phyloP scores from a whole-genome alignment of 2,113 vertebrate species.

The Felis chaus region DNA sequence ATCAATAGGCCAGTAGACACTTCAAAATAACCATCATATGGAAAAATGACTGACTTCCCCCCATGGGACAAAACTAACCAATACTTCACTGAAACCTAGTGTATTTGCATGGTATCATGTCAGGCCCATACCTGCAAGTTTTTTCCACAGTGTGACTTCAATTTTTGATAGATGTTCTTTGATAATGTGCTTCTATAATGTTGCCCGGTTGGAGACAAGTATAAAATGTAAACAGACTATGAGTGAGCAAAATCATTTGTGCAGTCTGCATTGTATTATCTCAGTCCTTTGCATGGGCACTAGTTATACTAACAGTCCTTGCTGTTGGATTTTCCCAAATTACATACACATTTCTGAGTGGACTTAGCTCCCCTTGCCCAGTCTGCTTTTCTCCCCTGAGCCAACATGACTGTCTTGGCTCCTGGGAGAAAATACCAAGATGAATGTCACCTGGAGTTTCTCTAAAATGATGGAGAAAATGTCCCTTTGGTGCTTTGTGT shows the following conservation, averaged over 20 bases:
- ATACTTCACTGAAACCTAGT: not conserved
- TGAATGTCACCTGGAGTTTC: not conserved
- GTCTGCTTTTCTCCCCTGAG: not conserved
- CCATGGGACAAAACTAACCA: not conserved
- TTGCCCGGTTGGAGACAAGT: not conserved
- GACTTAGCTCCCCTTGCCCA: not conserved
- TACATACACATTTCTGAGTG: not conserved
- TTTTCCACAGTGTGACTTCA: not conserved
- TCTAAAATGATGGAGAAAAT: not conserved
- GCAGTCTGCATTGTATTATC: not conserved
- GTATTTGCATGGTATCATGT: not conserved
- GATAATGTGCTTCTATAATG: not conserved
- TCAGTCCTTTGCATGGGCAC: not conserved
- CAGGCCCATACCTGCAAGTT: not conserved
- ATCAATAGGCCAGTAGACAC: not conserved
- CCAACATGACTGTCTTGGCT: not conserved
- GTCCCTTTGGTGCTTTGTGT: not conserved
- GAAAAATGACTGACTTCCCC: slow-evolving; percentile 1
- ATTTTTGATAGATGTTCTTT: slow-evolving; percentile 34
- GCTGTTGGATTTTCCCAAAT: not conserved
- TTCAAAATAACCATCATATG: not conserved
- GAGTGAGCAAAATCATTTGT: slow-evolving; percentile 1
- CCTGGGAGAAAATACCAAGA: not conserved
- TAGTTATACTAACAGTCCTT: not conserved
- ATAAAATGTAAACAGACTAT: not conserved